Conservation (phyloP, 2,888 invertebrate species). For the Sympetrum striolatum region DNA sequence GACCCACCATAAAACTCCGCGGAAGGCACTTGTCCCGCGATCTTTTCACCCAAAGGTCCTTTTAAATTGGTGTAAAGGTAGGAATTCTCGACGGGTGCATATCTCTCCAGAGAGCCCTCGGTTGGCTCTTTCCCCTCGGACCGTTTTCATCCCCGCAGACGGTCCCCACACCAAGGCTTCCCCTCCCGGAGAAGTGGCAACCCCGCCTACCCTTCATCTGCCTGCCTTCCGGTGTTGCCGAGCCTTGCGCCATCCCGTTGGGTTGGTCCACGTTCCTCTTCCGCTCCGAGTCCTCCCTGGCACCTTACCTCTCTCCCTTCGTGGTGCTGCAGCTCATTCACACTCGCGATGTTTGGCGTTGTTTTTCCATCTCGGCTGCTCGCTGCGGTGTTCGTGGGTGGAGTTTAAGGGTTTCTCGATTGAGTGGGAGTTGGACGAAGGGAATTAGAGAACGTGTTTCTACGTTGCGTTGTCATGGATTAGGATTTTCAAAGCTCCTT, state of each 20-base stretch:
- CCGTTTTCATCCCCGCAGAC: constrained; percentile 32
- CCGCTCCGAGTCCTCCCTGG: not conserved
- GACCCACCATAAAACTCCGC: not conserved
- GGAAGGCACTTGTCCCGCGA: not conserved
- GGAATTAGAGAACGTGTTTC: no score
- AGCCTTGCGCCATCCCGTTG: constrained; percentile 4
- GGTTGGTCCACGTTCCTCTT: constrained; percentile 35
- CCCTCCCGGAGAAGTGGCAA: constrained; percentile 17
- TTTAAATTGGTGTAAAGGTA: not conserved
- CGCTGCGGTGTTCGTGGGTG: no score
- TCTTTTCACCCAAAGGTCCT: not conserved
- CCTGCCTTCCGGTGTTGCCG: constrained; percentile 28
- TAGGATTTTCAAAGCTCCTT: no score
- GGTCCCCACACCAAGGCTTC: not conserved
- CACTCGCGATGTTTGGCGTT: not conserved
- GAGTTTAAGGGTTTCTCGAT: no score
- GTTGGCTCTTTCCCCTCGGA: not conserved
- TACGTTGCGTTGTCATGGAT: no score
- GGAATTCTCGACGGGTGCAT: not conserved
- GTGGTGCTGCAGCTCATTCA: not conserved
- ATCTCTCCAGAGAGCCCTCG: not conserved
- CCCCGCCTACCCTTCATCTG: constrained; percentile 24
- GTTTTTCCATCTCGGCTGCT: not conserved
- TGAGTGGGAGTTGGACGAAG: no score
- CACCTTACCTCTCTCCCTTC: not conserved